These are phyloP conservation scores for Myotis myotis DNA, from an alignment of 2,797 vertebrate species.

Conservation along the genomic window DNA sequence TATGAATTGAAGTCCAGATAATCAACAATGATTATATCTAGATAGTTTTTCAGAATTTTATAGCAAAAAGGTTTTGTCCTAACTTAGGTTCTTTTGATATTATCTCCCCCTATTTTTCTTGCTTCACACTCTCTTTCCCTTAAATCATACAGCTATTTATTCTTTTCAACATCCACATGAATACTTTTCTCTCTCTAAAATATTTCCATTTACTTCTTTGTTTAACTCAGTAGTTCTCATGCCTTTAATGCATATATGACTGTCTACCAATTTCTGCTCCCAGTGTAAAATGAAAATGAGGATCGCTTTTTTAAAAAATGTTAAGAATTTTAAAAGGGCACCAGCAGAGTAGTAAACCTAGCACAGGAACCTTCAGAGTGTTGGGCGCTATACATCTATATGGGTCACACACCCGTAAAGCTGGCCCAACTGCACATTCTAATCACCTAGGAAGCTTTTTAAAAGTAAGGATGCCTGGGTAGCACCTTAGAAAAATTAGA, in stretches of 20 bases:
- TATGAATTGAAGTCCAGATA: not conserved
- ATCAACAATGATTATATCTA: not conserved
- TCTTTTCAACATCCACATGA: not conserved
- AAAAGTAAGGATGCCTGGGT: not conserved
- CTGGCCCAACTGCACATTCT: not conserved
- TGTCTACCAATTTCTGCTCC: not conserved
- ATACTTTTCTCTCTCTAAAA: not conserved
- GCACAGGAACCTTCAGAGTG: not conserved
- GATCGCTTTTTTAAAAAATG: not conserved
- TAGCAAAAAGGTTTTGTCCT: not conserved
- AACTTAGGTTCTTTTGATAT: not conserved
- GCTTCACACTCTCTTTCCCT: not conserved
- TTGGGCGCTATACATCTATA: not conserved
- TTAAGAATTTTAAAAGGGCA: not conserved
- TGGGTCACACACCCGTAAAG: not conserved
- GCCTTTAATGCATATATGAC: not conserved
- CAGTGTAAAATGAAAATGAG: slow-evolving; percentile 2
- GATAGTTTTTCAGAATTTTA: not conserved
- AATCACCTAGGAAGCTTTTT: not conserved
- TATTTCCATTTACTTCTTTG: slow-evolving; percentile 4
- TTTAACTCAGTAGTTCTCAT: slow-evolving; percentile 8
- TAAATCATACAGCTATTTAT: not conserved
- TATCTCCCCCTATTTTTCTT: not conserved
- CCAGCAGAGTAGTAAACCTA: not conserved
- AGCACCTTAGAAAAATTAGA: not conserved